Evolutionary conservation across 1,140 invertebrate genomes (phyloP).

Genomic region (Antheraea mylitta): DNA sequence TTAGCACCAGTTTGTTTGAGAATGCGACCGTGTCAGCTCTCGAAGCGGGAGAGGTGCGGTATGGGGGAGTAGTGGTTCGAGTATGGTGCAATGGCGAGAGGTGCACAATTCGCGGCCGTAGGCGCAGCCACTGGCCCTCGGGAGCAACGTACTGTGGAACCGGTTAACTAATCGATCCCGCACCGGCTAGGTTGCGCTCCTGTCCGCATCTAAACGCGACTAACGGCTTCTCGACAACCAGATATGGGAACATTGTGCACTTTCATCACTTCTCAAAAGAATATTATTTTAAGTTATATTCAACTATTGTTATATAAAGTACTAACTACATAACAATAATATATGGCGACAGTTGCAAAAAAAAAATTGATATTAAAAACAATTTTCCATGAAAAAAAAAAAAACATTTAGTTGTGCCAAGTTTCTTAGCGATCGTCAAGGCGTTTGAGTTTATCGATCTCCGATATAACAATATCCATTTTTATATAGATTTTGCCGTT

Average conservation of each 20-base stretch:
- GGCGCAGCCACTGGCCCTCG: constrained; percentile 51
- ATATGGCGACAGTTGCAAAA: no score
- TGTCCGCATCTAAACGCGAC: constrained; percentile 64
- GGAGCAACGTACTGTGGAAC: constrained; percentile 70
- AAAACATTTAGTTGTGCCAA: no score
- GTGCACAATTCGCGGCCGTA: constrained; percentile 58
- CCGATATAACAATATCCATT: no score
- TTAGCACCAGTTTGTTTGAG: neutral
- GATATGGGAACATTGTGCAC: constrained; percentile 8
- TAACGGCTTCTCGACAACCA: constrained; percentile 64
- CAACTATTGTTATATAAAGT: neutral
- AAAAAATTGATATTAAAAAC: no score
- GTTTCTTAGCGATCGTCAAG: no score
- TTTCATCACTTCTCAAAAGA: neutral
- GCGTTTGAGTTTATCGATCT: no score
- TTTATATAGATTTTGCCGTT: neutral
- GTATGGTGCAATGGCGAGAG: constrained; percentile 39
- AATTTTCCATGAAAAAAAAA: no score
- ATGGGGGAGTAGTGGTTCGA: neutral
- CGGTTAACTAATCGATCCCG: constrained; percentile 74
- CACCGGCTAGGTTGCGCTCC: constrained; percentile 56
- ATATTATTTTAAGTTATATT: neutral
- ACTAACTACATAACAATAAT: neutral
- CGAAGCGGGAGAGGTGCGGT: neutral
- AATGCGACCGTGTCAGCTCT: neutral